Conservation (phyloP, 1,140 invertebrate species). For the Chrysomallon squamiferum region DNA sequence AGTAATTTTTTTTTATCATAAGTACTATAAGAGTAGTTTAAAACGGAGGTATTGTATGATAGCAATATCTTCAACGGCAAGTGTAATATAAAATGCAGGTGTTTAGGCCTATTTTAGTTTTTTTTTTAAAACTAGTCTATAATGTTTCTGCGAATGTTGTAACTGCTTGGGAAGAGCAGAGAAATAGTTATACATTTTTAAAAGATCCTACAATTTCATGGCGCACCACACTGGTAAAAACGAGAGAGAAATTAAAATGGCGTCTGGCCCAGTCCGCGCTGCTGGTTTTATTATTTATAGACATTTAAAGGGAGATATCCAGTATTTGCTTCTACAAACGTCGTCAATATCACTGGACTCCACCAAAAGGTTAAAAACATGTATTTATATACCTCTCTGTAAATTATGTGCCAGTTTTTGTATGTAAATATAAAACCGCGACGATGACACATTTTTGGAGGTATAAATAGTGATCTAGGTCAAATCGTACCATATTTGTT, state of each 20-base stretch:
- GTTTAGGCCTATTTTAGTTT: not conserved
- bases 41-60: too few relatives aligned
- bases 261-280: slow-evolving; percentile 43
- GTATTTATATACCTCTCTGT: not conserved
- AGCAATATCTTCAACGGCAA: too few relatives aligned
- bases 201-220: not conserved
- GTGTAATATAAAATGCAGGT: not conserved
- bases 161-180: not conserved
- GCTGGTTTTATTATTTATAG: slow-evolving; percentile 67
- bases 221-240: not conserved
- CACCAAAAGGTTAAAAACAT: slow-evolving; percentile 65
- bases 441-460: too few relatives aligned
- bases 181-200: not conserved
- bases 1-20: not conserved
- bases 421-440: too few relatives aligned
- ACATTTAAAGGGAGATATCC: slow-evolving; percentile 47
- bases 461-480: not conserved
- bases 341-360: slow-evolving; percentile 67
- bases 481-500: not conserved
- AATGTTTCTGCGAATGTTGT: not conserved
- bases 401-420: not conserved
- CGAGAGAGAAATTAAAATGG: not conserved
- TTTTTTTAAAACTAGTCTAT: not conserved
- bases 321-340: slow-evolving; percentile 67
- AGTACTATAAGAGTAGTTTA: too few relatives aligned